phyloP scores from a whole-genome alignment of 2,797 vertebrate species.

The Pipistrellus nathusii region DNA sequence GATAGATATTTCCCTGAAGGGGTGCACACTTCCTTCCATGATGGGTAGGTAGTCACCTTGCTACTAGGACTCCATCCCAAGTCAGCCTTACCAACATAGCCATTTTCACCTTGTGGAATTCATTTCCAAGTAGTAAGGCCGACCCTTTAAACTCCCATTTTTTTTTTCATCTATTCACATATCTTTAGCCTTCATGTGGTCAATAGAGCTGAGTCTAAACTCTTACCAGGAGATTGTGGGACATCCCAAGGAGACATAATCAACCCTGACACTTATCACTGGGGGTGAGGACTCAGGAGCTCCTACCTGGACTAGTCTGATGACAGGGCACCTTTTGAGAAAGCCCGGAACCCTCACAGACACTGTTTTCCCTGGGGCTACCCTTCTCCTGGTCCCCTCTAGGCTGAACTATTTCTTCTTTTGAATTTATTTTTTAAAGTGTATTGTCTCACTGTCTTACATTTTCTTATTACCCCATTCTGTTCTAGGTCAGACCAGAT shows the following conservation, averaged over 20 bases:
- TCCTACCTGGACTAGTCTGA: background rate
- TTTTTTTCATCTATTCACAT: background rate
- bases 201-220: background rate
- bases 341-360: background rate
- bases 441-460: background rate
- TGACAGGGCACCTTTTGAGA: background rate
- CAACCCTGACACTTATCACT: background rate
- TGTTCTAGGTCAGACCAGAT: background rate
- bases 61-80: background rate
- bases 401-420: background rate
- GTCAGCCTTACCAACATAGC: background rate
- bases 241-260: background rate
- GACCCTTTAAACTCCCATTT: background rate
- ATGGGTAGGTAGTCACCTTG: background rate
- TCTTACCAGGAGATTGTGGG: background rate
- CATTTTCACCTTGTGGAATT: conserved; percentile 9
- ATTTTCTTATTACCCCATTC: background rate
- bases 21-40: background rate
- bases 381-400: background rate
- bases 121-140: background rate
- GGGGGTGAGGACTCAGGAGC: background rate
- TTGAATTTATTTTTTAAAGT: conserved; percentile 9
- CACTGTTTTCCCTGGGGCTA: background rate
- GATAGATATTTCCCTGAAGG: background rate
- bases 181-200: background rate